Base-by-base conservation (phyloP, 2,113 vertebrate genomes). In the Sebastes fasciatus region DNA sequence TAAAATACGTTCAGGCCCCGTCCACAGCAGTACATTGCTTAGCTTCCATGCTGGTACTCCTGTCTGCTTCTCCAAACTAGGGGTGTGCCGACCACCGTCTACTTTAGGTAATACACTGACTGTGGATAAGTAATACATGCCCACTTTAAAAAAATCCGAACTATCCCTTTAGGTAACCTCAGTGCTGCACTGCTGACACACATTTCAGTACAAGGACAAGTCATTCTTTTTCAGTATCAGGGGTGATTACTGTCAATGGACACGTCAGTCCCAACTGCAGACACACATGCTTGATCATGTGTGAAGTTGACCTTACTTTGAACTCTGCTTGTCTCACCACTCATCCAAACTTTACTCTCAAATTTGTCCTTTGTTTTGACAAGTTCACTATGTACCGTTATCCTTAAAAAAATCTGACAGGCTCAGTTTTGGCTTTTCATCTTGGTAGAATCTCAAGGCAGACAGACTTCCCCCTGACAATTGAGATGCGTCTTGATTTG, bases 391-490 rank as follows among this genome's bases (percentile, higher is more conserved):
- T 71, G 40, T n/a, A 46, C 46, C 5, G 16, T 69, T 62, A 69
- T 51, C 52, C 11, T 65, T 40, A 78, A 42, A 63, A 66, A 49
- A 79, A 68, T 48, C 34, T 81, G 23, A 68, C 62, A 17, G 12
- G 52, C 61, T 75, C 34, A 1, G 21, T 73, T 52, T 76, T 23
- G 42, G 11, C 70, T 84, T 89, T 77, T 89, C 52, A 79, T 77
- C 67, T 49, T 1, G 6, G 60, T 49, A 14, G 19, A 77, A 42
- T 71, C 66, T 74, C 45, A 21, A 21, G 57, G 76, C 64, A 66
- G 77, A 74, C 76, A 54, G 72, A 67, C 66, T 71, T 23, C 72
- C 82, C 61, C 49, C 52, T 26, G 43, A 79, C 68, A 10, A 21
- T 63, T 23, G 46, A 80, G 69, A 52, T 1, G 57, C 17, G 14